A percentile compares a stretch with the other conserved stretches of the same genome.
These are phyloP conservation scores for Rhamphomyia laevipes DNA, from an alignment of 2,888 invertebrate genomes.

Conservation along the genomic window DNA sequence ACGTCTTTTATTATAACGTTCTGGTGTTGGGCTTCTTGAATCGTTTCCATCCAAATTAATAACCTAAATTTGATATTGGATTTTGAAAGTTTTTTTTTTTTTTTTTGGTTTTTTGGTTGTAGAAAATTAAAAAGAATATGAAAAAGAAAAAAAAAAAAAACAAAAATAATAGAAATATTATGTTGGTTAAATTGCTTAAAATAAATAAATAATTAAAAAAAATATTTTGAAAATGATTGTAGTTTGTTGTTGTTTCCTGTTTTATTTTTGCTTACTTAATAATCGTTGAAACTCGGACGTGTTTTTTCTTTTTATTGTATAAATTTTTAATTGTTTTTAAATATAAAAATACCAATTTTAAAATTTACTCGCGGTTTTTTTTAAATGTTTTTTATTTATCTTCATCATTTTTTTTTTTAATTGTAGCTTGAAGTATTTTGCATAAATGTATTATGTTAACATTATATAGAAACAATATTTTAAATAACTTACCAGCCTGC, in stretches of 20 bases:
- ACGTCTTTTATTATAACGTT: slow-evolving; percentile 38
- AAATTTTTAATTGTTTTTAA: too few species aligned
- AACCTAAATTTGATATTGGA: slow-evolving; percentile 23
- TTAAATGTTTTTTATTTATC: not conserved
- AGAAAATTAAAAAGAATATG: slow-evolving; percentile 15
- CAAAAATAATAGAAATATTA: slow-evolving; percentile 11
- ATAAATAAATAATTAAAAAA: too few species aligned
- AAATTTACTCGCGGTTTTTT: too few species aligned
- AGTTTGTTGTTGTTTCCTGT: too few species aligned
- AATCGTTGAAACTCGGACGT: too few species aligned
- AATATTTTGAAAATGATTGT: too few species aligned
- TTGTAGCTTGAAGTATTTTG: not conserved
- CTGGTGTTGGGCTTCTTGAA: slow-evolving; percentile 43
- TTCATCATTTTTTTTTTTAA: not conserved
- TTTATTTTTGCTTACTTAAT: too few species aligned
- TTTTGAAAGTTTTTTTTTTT: not conserved
- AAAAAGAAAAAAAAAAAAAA: slow-evolving; percentile 15
- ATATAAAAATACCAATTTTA: too few species aligned
- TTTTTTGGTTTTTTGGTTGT: slow-evolving; percentile 11
- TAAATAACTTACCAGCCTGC: not conserved
- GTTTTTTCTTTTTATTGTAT: too few species aligned
- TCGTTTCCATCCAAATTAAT: slow-evolving; percentile 45
- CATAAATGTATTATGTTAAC: too few species aligned
- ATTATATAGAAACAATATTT: too few species aligned
- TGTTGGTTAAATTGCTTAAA: too few species aligned